phyloP scores from a whole-genome alignment of 2,113 vertebrate species.

The Ornithorhynchus anatinus region DNA sequence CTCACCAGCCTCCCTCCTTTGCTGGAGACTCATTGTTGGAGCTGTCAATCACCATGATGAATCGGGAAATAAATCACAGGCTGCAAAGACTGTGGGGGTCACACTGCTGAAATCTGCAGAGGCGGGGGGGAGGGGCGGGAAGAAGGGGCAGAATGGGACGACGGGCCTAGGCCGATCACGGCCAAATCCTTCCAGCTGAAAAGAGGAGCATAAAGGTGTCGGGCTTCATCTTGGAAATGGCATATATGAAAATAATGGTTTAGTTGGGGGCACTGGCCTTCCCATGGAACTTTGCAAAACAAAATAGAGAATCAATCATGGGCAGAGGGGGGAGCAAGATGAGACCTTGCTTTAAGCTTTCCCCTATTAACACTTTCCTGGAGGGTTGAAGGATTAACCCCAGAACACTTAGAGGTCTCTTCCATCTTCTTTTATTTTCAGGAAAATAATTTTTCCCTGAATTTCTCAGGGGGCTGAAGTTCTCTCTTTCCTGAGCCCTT shows the following conservation, averaged over 20 bases:
- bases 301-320: background rate
- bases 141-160: background rate
- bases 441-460: background rate
- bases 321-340: background rate
- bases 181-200: background rate
- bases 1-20: conserved; percentile 47
- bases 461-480: no score
- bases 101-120: background rate
- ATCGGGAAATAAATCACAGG: conserved; percentile 70
- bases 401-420: background rate
- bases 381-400: background rate
- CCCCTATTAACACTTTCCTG: background rate
- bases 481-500: no score
- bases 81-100: conserved; percentile 6
- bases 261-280: background rate
- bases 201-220: background rate
- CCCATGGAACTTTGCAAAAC: background rate
- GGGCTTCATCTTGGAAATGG: background rate
- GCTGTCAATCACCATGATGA: conserved; percentile 62
- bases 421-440: background rate
- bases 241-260: background rate
- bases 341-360: no score
- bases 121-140: background rate
- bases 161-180: background rate
- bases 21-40: conserved; percentile 50